Evolutionary conservation across 2,113 vertebrate species (phyloP).

Genomic region (Ammodytes dubius): DNA sequence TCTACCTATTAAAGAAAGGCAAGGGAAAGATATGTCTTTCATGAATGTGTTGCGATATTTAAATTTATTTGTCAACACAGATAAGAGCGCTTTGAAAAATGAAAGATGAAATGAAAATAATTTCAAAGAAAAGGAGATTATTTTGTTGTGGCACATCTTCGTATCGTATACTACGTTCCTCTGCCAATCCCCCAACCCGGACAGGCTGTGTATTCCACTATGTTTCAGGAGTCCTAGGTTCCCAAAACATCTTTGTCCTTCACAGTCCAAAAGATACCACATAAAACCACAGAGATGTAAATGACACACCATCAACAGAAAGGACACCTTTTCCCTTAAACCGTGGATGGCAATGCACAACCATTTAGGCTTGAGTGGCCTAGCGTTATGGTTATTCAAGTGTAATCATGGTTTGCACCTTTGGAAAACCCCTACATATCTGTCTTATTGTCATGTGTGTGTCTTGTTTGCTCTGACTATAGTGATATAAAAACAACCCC

Average conservation of each 20-base stretch:
- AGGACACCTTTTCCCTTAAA: not conserved
- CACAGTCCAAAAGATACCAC: not conserved
- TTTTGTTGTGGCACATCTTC: conserved; percentile 20
- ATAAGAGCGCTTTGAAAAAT: conserved; percentile 55
- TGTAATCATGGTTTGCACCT: not conserved
- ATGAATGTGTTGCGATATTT: conserved; percentile 61
- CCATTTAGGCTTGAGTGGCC: not conserved
- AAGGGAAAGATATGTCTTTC: conserved; percentile 7
- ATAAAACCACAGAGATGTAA: not conserved
- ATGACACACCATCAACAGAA: no score
- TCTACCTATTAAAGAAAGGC: conserved; percentile 17
- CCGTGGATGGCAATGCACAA: not conserved
- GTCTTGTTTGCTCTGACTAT: not conserved
- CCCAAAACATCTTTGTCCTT: conserved; percentile 12
- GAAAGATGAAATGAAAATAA: conserved; percentile 38
- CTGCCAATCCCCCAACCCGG: not conserved
- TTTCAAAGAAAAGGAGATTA: conserved; percentile 31
- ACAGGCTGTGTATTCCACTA: not conserved
- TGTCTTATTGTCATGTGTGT: not conserved
- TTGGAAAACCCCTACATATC: not conserved
- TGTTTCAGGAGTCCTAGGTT: not conserved
- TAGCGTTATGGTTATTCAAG: not conserved
- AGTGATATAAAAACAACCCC: not conserved
- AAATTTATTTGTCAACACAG: conserved; percentile 51
- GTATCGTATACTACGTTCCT: not conserved